These are phyloP conservation scores for Lordiphosa collinella DNA, from an alignment of 1,140 invertebrate species.

Conservation along the genomic window DNA sequence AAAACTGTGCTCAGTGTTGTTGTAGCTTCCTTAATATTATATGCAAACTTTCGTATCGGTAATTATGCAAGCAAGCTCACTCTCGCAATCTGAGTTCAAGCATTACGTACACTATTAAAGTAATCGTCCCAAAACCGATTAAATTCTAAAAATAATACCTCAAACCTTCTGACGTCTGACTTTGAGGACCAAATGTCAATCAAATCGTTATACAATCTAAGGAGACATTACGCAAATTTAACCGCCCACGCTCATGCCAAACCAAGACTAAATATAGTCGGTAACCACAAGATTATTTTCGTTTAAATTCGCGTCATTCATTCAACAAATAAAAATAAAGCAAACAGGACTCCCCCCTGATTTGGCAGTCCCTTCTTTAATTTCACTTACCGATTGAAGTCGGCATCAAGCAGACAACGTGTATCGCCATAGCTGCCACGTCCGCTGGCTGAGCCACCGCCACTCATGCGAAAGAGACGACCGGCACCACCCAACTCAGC, in stretches of 20 bases:
- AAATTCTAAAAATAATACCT: no score
- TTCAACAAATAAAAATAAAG: slow-evolving; percentile 1
- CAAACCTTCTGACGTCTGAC: no score
- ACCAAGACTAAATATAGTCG: slow-evolving; percentile 28
- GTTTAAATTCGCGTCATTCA: slow-evolving; percentile 16
- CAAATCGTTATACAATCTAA: slow-evolving; percentile 6
- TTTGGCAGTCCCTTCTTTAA: not conserved
- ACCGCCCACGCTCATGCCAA: not conserved
- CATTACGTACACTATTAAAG: no score
- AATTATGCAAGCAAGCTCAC: no score
- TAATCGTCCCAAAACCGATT: no score
- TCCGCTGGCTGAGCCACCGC: slow-evolving; percentile 32
- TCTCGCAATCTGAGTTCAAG: no score
- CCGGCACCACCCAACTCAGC: slow-evolving; percentile 49
- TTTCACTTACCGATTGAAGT: slow-evolving; percentile 67
- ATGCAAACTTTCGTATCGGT: no score
- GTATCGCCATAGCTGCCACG: slow-evolving; percentile 69
- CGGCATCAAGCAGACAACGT: slow-evolving; percentile 63
- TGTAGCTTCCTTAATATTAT: no score
- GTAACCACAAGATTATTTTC: slow-evolving; percentile 19
- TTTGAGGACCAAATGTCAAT: not conserved
- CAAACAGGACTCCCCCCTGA: slow-evolving; percentile 1
- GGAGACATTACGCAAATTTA: not conserved
- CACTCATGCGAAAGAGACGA: slow-evolving; percentile 12
- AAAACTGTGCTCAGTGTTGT: no score